phyloP scores from a whole-genome alignment of 2,888 invertebrate species.

The Platycheirus rosarum region DNA sequence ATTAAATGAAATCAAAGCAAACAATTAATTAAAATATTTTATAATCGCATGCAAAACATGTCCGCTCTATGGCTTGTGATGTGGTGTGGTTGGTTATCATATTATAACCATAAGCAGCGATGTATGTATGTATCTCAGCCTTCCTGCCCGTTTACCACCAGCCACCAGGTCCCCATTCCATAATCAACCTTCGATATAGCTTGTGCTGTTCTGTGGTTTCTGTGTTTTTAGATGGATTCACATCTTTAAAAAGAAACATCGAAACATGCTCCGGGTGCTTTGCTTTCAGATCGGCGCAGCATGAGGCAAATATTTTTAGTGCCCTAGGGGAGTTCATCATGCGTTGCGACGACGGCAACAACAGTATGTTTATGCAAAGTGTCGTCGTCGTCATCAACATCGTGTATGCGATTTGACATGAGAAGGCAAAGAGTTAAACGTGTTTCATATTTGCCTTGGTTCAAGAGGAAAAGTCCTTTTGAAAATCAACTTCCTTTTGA shows the following conservation, averaged over 20 bases:
- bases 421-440: constrained; percentile 46
- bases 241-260: constrained; percentile 23
- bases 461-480: constrained; percentile 39
- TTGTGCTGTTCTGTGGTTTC: constrained; percentile 18
- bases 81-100: constrained; percentile 35
- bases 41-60: constrained; percentile 55
- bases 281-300: constrained; percentile 37
- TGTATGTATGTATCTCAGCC: constrained; percentile 10
- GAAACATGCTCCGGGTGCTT: not conserved
- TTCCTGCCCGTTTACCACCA: no score
- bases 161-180: not conserved
- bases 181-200: not conserved
- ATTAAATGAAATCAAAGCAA: constrained; percentile 40
- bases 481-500: constrained; percentile 63
- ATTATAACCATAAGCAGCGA: constrained; percentile 46
- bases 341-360: not conserved
- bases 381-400: not conserved
- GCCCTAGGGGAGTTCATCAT: constrained; percentile 30
- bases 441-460: constrained; percentile 31
- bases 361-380: constrained; percentile 32
- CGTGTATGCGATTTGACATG: not conserved
- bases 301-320: constrained; percentile 58
- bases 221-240: constrained; percentile 33
- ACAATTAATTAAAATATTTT: constrained; percentile 64
- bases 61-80: constrained; percentile 29